Evolutionary conservation across 2,888 invertebrate genomes (phyloP).

Genomic region (Gonocerus acuteangulatus): DNA sequence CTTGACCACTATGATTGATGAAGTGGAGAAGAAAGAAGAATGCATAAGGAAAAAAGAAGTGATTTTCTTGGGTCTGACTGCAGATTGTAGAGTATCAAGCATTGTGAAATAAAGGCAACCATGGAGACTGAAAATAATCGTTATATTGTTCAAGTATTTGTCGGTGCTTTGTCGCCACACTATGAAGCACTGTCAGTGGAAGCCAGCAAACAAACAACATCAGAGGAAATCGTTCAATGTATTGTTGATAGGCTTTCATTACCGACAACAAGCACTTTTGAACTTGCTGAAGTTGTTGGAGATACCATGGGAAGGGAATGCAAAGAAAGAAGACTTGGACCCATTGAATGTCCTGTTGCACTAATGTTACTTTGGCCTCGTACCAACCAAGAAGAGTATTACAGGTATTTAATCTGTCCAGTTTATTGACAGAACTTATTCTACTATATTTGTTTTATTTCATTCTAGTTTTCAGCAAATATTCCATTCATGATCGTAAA

Average conservation of each 20-base stretch:
- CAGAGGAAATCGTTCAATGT: constrained; percentile 83
- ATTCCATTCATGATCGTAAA: neutral
- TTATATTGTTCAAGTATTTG: constrained; percentile 66
- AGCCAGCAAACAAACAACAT: constrained; percentile 84
- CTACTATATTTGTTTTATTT: constrained; percentile 35
- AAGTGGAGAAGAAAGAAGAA: neutral
- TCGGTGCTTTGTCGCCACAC: constrained; percentile 77
- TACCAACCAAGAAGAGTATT: constrained; percentile 48
- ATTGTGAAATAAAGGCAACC: constrained; percentile 7
- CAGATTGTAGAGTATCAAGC: neutral
- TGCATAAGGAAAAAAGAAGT: too few species aligned
- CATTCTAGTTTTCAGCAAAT: neutral
- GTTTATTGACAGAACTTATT: constrained; percentile 41
- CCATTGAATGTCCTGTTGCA: constrained; percentile 71
- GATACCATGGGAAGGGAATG: constrained; percentile 81
- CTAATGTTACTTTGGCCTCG: constrained; percentile 77
- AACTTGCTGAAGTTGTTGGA: constrained; percentile 80
- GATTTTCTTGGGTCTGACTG: neutral
- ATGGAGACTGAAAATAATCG: constrained; percentile 37
- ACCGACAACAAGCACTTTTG: constrained; percentile 56
- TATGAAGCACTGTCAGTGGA: constrained; percentile 85
- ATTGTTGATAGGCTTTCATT: constrained; percentile 67
- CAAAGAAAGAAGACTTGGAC: constrained; percentile 80
- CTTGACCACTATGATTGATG: neutral
- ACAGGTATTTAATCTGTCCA: constrained; percentile 42